Evolutionary conservation across 2,797 vertebrate species (phyloP).

Genomic region (Aulostomus chinensis): DNA sequence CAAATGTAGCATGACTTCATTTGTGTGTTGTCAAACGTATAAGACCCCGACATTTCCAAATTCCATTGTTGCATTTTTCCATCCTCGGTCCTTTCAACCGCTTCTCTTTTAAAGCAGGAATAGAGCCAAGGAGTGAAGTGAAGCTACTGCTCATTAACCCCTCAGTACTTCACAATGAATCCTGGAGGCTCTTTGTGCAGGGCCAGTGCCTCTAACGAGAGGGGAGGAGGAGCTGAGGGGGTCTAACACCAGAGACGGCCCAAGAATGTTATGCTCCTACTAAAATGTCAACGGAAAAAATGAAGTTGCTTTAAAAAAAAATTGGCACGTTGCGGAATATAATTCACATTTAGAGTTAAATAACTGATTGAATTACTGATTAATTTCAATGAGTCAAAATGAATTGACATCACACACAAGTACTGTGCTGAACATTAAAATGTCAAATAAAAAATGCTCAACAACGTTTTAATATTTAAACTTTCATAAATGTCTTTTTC

Average conservation of each 20-base stretch:
- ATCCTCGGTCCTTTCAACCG: slow-evolving; percentile 84
- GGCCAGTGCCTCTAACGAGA: slow-evolving; percentile 88
- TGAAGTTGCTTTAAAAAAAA: too few relatives aligned
- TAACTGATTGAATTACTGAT: too few relatives aligned
- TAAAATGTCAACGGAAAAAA: too few relatives aligned
- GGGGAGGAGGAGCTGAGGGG: slow-evolving; percentile 61
- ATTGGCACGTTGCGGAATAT: too few relatives aligned
- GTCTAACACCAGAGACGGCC: slow-evolving; percentile 1
- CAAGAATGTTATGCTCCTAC: too few relatives aligned
- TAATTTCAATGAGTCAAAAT: too few relatives aligned
- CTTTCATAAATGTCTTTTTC: too few relatives aligned
- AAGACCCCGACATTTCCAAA: slow-evolving; percentile 17
- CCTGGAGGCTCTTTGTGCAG: slow-evolving; percentile 91
- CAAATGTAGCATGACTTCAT: slow-evolving; percentile 14
- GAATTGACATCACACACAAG: too few relatives aligned
- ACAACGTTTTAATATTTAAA: too few relatives aligned
- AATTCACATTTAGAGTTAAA: too few relatives aligned
- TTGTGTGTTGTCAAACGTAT: slow-evolving; percentile 32
- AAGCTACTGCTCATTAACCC: slow-evolving; percentile 96
- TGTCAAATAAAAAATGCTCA: too few relatives aligned
- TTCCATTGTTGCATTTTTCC: slow-evolving; percentile 74
- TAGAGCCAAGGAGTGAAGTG: slow-evolving; percentile 85
- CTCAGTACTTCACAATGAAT: slow-evolving; percentile 89
- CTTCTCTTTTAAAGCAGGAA: slow-evolving; percentile 85
- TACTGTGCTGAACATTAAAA: too few relatives aligned